Evolutionary conservation across 2,113 vertebrate species (phyloP).

Genomic region (Hypomesus transpacificus): DNA sequence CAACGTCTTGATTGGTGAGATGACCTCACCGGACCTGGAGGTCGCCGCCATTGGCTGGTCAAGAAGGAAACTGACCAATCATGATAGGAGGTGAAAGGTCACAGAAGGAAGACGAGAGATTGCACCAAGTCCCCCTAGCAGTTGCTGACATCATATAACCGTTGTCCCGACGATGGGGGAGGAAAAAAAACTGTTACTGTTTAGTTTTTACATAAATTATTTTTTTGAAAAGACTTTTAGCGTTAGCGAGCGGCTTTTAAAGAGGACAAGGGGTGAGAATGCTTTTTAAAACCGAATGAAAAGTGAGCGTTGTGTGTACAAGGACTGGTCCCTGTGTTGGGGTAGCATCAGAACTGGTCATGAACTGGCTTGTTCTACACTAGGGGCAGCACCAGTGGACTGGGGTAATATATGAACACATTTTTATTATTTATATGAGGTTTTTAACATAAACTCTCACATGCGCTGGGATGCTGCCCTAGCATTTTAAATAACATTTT

Average conservation of each 20-base stretch:
- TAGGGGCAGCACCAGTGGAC: constrained; percentile 63
- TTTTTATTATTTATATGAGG: constrained; percentile 84
- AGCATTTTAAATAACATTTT: constrained; percentile 66
- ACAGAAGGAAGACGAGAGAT: constrained; percentile 24
- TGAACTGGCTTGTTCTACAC: constrained; percentile 55
- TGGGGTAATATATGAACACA: constrained; percentile 75
- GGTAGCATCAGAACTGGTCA: constrained; percentile 50
- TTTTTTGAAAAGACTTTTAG: constrained; percentile 73
- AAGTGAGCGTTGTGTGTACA: constrained; percentile 55
- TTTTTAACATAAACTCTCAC: constrained; percentile 76
- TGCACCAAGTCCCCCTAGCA: constrained; percentile 48
- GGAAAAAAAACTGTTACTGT: constrained; percentile 70
- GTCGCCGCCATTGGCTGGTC: constrained; percentile 32
- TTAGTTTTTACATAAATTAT: constrained; percentile 80
- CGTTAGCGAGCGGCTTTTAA: constrained; percentile 67
- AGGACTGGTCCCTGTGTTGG: constrained; percentile 43
- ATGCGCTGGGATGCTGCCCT: constrained; percentile 66
- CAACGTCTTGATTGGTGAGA: constrained; percentile 44
- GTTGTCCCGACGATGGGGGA: constrained; percentile 22
- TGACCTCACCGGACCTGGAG: constrained; percentile 36
- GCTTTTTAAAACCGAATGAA: constrained; percentile 62
- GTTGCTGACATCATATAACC: constrained; percentile 57
- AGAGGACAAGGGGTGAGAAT: constrained; percentile 48
- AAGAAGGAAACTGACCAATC: constrained; percentile 18
- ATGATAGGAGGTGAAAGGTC: constrained; percentile 2